These are phyloP conservation scores for Boulengeromyrus knoepffleri DNA, from an alignment of 2,113 vertebrate genomes.

Conservation along the genomic window DNA sequence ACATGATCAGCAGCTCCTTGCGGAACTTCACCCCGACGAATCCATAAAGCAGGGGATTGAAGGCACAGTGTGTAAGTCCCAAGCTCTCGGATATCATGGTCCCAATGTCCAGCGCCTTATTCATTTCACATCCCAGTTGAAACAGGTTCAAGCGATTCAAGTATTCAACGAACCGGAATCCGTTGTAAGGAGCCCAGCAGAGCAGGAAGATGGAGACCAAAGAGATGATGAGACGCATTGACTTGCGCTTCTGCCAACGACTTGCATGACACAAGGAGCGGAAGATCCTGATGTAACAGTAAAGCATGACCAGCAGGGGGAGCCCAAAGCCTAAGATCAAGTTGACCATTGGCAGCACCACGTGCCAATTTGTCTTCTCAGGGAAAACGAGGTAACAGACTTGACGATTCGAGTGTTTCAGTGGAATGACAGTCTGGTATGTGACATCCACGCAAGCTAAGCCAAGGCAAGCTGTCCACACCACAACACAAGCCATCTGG, in stretches of 20 bases:
- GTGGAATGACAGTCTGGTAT: constrained; percentile 42
- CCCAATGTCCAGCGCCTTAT: constrained; percentile 53
- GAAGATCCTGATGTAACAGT: constrained; percentile 69
- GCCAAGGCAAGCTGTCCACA: constrained; percentile 57
- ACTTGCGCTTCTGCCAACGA: constrained; percentile 60
- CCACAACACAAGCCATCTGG: constrained; percentile 51
- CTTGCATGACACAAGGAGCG: constrained; percentile 54
- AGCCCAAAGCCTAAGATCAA: constrained; percentile 60
- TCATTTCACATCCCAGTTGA: constrained; percentile 39
- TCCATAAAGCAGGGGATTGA: constrained; percentile 73
- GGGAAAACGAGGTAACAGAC: constrained; percentile 49
- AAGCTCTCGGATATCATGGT: constrained; percentile 57
- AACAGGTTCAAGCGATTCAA: constrained; percentile 45
- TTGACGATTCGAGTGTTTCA: rapidly evolving
- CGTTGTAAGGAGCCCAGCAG: constrained; percentile 70
- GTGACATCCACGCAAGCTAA: constrained; percentile 56
- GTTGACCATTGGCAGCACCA: constrained; percentile 53
- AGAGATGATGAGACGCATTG: constrained; percentile 56
- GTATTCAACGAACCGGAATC: constrained; percentile 57
- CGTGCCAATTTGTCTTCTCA: constrained; percentile 43
- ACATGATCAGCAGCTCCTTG: constrained; percentile 55
- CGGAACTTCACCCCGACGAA: constrained; percentile 71
- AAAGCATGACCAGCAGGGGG: constrained; percentile 66
- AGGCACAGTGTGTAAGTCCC: constrained; percentile 66
- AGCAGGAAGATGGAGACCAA: constrained; percentile 61